These are phyloP conservation scores for Drosophila setosimentum DNA, from an alignment of 2,888 invertebrate genomes.

Conservation along the genomic window DNA sequence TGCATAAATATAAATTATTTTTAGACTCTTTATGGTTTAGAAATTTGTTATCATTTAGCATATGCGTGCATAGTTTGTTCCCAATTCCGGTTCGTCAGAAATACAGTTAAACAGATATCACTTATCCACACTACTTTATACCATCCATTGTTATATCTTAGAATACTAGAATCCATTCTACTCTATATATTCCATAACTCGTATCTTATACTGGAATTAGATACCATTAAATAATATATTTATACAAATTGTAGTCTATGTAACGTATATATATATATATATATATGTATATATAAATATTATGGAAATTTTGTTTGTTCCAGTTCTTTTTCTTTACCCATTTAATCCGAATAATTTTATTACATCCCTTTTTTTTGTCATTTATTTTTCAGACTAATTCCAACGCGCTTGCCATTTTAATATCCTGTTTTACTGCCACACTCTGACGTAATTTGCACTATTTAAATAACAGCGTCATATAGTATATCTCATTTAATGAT, in stretches of 20 bases:
- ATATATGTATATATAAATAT: not conserved
- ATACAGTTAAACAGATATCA: not conserved
- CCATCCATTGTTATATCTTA: not conserved
- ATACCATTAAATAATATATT: not conserved
- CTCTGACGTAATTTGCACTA: not conserved
- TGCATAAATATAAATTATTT: not conserved
- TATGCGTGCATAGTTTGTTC: not conserved
- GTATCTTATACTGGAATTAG: not conserved
- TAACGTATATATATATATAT: not conserved
- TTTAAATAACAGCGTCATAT: not conserved
- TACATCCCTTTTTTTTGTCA: not conserved
- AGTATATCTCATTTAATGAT: not conserved
- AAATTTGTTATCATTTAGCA: not conserved
- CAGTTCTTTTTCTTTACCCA: not conserved
- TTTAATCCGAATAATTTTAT: not conserved
- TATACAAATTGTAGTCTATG: not conserved
- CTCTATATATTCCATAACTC: not conserved
- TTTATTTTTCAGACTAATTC: not conserved
- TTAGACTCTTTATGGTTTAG: not conserved
- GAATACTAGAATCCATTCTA: not conserved
- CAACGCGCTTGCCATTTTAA: not conserved
- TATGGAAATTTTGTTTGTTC: not conserved
- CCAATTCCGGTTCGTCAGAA: not conserved
- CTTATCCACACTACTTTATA: not conserved
- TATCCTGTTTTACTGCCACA: not conserved